Evolutionary conservation across 2,113 vertebrate genomes (phyloP).

Genomic region (Microcebus murinus): DNA sequence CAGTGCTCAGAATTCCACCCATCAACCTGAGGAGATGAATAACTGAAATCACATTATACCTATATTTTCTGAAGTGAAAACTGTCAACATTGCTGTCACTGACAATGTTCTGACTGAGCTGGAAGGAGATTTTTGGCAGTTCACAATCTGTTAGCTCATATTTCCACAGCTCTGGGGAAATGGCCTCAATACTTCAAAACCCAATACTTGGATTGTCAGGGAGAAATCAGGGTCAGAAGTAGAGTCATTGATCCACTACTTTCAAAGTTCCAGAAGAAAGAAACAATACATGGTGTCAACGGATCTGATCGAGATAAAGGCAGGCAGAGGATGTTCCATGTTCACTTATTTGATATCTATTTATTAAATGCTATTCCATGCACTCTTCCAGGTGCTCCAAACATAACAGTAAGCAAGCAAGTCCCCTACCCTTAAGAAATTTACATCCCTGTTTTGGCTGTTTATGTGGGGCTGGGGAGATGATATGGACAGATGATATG

Average conservation of each 20-base stretch:
- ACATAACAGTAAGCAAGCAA: not conserved
- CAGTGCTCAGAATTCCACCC: conserved; percentile 41
- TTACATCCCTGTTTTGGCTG: not conserved
- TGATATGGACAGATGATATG: not conserved
- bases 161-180: conserved; percentile 73
- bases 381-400: not conserved
- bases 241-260: conserved; percentile 73
- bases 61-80: conserved; percentile 77
- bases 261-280: conserved; percentile 69
- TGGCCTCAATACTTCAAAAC: conserved; percentile 79
- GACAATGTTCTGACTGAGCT: conserved; percentile 73
- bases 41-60: conserved; percentile 78
- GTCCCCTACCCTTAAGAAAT: not conserved
- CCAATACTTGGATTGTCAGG: conserved; percentile 60
- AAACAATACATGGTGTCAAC: conserved; percentile 69
- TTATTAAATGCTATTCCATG: not conserved
- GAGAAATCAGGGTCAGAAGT: conserved; percentile 71
- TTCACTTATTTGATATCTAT: conserved; percentile 26
- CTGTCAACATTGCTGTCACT: conserved; percentile 74
- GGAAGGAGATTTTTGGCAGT: conserved; percentile 78
- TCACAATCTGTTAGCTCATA: conserved; percentile 70
- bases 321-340: not conserved
- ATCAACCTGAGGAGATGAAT: conserved; percentile 71
- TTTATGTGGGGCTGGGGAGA: not conserved
- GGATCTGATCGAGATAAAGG: conserved; percentile 19